These are phyloP conservation scores for Chiloscyllium plagiosum DNA, from an alignment of 2,113 vertebrate genomes.

Conservation along the genomic window DNA sequence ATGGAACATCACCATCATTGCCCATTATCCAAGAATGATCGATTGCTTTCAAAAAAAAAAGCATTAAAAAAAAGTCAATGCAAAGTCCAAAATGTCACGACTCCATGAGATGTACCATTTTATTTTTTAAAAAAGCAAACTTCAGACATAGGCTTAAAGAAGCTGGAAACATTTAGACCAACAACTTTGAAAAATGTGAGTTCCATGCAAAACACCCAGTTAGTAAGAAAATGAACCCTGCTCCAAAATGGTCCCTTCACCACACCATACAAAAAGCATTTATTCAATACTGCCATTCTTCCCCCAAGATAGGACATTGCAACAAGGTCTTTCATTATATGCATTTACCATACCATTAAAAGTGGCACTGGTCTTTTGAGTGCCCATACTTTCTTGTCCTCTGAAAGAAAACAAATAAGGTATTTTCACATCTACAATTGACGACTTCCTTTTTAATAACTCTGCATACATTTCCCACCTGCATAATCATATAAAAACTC, in stretches of 20 bases:
- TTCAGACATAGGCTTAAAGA: background rate
- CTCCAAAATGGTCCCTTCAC: conserved; percentile 18
- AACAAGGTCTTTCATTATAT: conserved; percentile 28
- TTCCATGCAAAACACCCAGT: conserved; percentile 33
- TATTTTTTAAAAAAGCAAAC: background rate
- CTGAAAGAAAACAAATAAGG: conserved; percentile 36
- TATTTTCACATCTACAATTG: conserved; percentile 34
- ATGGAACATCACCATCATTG: background rate
- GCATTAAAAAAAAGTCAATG: background rate
- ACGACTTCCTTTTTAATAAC: background rate
- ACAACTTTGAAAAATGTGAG: conserved; percentile 3
- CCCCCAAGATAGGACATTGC: background rate
- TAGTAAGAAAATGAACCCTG: conserved; percentile 26
- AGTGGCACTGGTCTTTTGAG: conserved; percentile 38
- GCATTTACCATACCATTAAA: conserved; percentile 37
- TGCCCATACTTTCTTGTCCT: conserved; percentile 33
- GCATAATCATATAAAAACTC: background rate
- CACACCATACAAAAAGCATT: conserved; percentile 9
- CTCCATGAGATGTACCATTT: background rate
- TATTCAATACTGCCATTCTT: background rate
- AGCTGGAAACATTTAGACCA: background rate
- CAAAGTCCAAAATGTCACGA: background rate
- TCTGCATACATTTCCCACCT: background rate
- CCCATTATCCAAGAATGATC: background rate
- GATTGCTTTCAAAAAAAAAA: background rate